Evolutionary conservation across 2,888 invertebrate species (phyloP).

Genomic region (Hetaerina titia): DNA sequence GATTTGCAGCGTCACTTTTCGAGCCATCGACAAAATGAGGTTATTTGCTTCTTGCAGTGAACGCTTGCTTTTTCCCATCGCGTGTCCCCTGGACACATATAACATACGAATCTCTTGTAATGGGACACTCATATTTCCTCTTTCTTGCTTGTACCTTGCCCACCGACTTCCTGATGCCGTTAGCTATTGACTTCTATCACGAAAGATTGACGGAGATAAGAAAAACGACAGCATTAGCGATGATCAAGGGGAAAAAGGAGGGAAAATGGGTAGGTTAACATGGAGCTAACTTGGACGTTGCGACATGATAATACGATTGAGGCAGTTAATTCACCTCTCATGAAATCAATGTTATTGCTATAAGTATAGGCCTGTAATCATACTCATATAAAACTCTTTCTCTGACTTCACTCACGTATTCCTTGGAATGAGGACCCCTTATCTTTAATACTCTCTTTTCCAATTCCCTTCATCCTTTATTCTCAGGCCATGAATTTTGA

Average conservation of each 20-base stretch:
- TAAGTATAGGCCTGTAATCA: background rate
- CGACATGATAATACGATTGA: background rate
- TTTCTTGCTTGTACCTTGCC: background rate
- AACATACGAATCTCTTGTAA: constrained; percentile 4
- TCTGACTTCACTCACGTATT: background rate
- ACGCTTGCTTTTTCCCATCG: constrained; percentile 41
- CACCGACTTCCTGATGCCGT: constrained; percentile 19
- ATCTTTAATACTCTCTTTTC: background rate
- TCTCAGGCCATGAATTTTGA: background rate
- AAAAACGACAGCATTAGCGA: background rate
- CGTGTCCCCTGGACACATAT: background rate
- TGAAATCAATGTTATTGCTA: background rate
- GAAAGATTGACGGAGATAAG: constrained; percentile 34
- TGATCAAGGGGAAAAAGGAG: background rate
- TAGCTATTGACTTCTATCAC: background rate
- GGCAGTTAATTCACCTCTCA: background rate
- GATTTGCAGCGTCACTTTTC: constrained; percentile 16
- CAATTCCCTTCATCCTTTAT: background rate
- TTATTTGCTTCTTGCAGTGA: background rate
- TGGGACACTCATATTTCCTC: constrained; percentile 47
- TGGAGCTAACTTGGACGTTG: too few species aligned
- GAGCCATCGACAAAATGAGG: background rate
- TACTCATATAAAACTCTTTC: background rate
- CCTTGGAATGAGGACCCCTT: background rate
- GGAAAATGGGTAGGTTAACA: background rate